phyloP scores from a whole-genome alignment of 2,113 vertebrate species.

The Hippocampus guttulatus region DNA sequence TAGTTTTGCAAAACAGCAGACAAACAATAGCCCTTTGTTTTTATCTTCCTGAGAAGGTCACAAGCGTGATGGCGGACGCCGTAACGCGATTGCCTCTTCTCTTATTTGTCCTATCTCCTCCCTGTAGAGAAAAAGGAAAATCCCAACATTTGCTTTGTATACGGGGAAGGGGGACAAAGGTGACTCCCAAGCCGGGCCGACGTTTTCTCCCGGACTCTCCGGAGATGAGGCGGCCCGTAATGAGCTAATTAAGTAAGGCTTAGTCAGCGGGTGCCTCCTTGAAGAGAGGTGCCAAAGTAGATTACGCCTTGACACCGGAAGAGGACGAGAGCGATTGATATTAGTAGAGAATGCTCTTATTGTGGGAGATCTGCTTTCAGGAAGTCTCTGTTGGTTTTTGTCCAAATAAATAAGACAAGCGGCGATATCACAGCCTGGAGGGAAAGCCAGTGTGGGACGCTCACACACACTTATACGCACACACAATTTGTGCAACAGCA shows the following conservation, averaged over 20 bases:
- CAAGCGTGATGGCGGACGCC: not conserved
- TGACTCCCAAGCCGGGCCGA: conserved; percentile 17
- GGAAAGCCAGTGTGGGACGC: not conserved
- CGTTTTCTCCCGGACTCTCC: conserved; percentile 18
- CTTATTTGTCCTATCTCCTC: conserved; percentile 4
- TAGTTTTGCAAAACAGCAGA: not conserved
- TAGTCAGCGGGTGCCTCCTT: conserved; percentile 28
- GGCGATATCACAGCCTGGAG: conserved; percentile 16
- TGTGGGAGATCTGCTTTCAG: conserved; percentile 30
- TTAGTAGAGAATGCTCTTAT: conserved; percentile 39
- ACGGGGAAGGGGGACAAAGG: conserved; percentile 13
- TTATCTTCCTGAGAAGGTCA: not conserved
- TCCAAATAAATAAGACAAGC: conserved; percentile 18
- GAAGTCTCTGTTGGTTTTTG: conserved; percentile 34
- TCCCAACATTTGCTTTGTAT: conserved; percentile 13
- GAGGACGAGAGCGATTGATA: conserved; percentile 41
- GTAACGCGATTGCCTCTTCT: not conserved
- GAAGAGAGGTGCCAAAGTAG: conserved; percentile 38
- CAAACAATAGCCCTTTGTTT: not conserved
- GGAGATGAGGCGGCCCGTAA: conserved; percentile 38
- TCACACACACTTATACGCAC: not conserved
- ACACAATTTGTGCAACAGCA: conserved; percentile 17
- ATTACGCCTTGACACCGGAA: conserved; percentile 40
- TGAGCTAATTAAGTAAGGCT: conserved; percentile 55
- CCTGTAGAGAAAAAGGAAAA: conserved; percentile 1